Conservation (phyloP, 2,888 invertebrate genomes). For the Acrocera orbiculus region DNA sequence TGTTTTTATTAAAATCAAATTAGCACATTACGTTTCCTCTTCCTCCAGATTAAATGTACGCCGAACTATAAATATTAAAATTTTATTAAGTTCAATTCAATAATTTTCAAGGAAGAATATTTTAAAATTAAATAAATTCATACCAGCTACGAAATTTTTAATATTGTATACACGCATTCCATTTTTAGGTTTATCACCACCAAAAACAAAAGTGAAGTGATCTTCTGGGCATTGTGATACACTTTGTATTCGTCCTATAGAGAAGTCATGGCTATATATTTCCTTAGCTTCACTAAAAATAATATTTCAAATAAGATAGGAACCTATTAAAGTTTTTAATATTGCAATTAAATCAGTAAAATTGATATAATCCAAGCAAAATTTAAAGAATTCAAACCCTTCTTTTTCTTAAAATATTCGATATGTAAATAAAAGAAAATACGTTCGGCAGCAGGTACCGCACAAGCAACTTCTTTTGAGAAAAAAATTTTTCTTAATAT, state of each 20-base stretch:
- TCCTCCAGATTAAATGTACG: neutral
- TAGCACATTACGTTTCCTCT: too few relatives aligned
- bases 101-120: too few relatives aligned
- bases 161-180: constrained; percentile 44
- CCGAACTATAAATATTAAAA: neutral
- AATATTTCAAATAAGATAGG: constrained; percentile 8
- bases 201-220: constrained; percentile 61
- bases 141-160: constrained; percentile 25
- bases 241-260: constrained; percentile 56
- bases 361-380: too few relatives aligned
- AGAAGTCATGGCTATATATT: constrained; percentile 34
- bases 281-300: constrained; percentile 18
- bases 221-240: constrained; percentile 63
- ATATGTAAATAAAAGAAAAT: too few relatives aligned
- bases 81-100: too few relatives aligned
- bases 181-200: constrained; percentile 67
- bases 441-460: too few relatives aligned
- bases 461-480: too few relatives aligned
- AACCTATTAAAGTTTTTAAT: neutral
- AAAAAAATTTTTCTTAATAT: too few relatives aligned
- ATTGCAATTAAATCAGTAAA: neutral
- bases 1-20: too few relatives aligned
- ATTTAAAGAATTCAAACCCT: too few relatives aligned
- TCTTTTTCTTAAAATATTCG: too few relatives aligned
- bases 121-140: neutral